Conservation (phyloP, 2,797 vertebrate genomes). For the Cuniculus paca region DNA sequence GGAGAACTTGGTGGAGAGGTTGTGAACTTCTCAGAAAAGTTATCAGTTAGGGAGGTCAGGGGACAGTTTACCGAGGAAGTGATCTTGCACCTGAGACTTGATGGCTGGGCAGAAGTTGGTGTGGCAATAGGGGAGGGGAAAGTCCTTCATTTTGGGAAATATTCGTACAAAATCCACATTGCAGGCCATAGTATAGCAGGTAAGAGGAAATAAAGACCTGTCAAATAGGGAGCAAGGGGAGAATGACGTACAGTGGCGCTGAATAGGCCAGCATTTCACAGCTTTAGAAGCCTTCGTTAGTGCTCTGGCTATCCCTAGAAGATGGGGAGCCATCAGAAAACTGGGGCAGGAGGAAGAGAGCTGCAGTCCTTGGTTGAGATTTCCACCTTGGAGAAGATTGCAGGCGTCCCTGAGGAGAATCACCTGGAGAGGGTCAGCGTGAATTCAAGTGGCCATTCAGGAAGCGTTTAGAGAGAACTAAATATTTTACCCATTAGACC, state of each 20-base stretch:
- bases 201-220: background rate
- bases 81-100: background rate
- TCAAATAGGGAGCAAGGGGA: background rate
- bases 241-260: background rate
- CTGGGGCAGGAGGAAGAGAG: background rate
- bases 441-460: background rate
- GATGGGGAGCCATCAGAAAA: background rate
- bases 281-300: accelerated
- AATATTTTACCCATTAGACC: background rate
- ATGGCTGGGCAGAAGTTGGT: background rate
- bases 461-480: background rate
- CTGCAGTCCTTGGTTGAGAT: background rate
- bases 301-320: background rate
- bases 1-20: background rate
- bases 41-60: background rate
- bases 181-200: background rate
- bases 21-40: background rate
- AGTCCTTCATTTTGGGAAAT: background rate
- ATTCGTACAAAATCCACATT: background rate
- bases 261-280: background rate
- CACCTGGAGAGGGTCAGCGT: background rate
- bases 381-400: background rate
- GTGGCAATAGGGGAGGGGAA: background rate
- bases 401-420: background rate
- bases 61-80: background rate